Evolutionary conservation across 2,888 invertebrate genomes (phyloP).

Genomic region (Acanthoscelides obtectus): DNA sequence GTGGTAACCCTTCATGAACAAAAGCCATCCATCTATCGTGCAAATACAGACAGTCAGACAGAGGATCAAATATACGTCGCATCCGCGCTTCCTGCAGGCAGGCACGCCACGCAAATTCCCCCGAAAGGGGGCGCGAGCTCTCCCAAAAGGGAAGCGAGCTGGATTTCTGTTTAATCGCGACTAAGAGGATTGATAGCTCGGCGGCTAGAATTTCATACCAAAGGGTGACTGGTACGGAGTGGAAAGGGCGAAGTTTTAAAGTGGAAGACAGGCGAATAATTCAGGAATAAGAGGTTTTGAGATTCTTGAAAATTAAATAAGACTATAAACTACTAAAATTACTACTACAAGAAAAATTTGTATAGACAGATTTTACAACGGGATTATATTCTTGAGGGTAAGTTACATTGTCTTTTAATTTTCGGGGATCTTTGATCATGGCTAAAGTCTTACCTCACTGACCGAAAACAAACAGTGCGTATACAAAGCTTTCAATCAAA

Average conservation of each 20-base stretch:
- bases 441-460: too few relatives aligned
- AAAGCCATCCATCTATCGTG: neutral
- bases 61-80: neutral
- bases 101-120: neutral
- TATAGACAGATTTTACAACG: too few relatives aligned
- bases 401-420: too few relatives aligned
- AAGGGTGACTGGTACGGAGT: neutral
- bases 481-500: too few relatives aligned
- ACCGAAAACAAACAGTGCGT: too few relatives aligned
- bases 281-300: too few relatives aligned
- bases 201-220: neutral
- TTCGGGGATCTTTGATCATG: too few relatives aligned
- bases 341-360: too few relatives aligned
- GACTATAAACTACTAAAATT: too few relatives aligned
- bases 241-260: neutral
- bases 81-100: neutral
- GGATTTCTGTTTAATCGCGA: neutral
- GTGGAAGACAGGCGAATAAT: neutral
- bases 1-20: neutral
- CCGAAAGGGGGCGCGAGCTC: neutral
- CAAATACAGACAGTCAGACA: neutral
- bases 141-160: neutral
- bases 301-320: too few relatives aligned
- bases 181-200: neutral
- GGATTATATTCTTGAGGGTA: too few relatives aligned